Evolutionary conservation across 2,113 vertebrate species (phyloP).

Genomic region (Ptychochromis oligacanthus): DNA sequence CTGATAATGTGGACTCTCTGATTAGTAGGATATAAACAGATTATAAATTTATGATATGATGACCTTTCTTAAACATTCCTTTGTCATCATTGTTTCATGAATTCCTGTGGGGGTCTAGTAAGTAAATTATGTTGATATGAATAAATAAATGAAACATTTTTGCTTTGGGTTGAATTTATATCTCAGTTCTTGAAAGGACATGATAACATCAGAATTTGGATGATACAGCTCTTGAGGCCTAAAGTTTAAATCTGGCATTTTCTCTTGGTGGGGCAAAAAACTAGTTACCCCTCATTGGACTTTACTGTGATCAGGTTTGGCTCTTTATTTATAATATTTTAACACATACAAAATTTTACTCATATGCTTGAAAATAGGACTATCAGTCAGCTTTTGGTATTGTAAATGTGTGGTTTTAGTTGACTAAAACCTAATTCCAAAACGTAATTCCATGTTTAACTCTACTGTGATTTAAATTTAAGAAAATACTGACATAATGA

Average conservation of each 20-base stretch:
- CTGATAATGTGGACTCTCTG: not conserved
- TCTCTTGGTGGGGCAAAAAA: too few relatives aligned
- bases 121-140: not conserved
- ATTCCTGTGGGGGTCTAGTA: rapidly evolving
- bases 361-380: not conserved
- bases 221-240: not conserved
- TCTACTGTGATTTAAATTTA: not conserved
- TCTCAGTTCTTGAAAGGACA: not conserved
- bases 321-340: not conserved
- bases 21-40: not conserved
- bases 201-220: rapidly evolving
- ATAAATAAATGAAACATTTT: too few relatives aligned
- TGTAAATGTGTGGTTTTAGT: rapidly evolving
- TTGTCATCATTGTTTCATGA: not conserved
- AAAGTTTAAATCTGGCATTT: not conserved
- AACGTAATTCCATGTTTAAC: not conserved
- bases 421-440: not conserved
- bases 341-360: not conserved
- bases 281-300: not conserved
- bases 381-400: not conserved
- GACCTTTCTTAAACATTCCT: not conserved
- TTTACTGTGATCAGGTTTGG: not conserved
- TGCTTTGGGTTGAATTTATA: not conserved
- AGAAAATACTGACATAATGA: not conserved
- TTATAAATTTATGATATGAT: not conserved